Evolutionary conservation across 2,888 invertebrate species (phyloP), one percentile per base, ranked within the genome.

Genomic region (Lutraria lutraria): DNA sequence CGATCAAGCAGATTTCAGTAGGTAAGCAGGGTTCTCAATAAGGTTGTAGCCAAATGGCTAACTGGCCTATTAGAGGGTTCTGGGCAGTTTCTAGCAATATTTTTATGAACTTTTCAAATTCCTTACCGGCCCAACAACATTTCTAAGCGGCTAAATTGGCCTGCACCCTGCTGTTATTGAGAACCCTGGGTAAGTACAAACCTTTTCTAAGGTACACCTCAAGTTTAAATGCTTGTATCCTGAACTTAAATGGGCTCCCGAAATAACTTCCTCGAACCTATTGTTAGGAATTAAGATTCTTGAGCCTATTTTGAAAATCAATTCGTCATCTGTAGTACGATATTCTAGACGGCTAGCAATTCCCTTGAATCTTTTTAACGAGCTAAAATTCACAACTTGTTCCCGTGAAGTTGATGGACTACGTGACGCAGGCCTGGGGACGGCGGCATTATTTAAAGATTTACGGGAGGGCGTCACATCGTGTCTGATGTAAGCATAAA

Each of bases 221-320:
- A 90, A 60, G 43, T 88, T 91, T 68, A 88, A 80, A 76, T 92
- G 92, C 53, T 90, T 91, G 25, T 84, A 43, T 25, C 83, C 88
- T 10, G 53, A 76, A 19, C 85, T 86, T 54, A 54, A 56, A 53
- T 92, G 93, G 16, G 89, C 88, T 34, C 76, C 81, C 29, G 34
- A 54, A 16, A 93, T 91, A 8, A 81, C 88, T 19, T 87, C 52
- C 19, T 63, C 88, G 85, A 93, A 93, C 43, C 80, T 88, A 63
- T 82, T 85, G 72, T 86, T 89, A 19, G 93, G 92, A 16, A 93
- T 25, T 56, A 92, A 88, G 13, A 92, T 81, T 88, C 91, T 92
- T 25, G 84, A 86, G 79, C 90, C 91, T 4, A 81, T 68, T 60
- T 85, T 88, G 63, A 89, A 92, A 21, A 92, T 43, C 16, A 93